These are phyloP conservation scores for Polypedilum vanderplanki DNA, from an alignment of 1,140 invertebrate genomes.

Conservation along the genomic window DNA sequence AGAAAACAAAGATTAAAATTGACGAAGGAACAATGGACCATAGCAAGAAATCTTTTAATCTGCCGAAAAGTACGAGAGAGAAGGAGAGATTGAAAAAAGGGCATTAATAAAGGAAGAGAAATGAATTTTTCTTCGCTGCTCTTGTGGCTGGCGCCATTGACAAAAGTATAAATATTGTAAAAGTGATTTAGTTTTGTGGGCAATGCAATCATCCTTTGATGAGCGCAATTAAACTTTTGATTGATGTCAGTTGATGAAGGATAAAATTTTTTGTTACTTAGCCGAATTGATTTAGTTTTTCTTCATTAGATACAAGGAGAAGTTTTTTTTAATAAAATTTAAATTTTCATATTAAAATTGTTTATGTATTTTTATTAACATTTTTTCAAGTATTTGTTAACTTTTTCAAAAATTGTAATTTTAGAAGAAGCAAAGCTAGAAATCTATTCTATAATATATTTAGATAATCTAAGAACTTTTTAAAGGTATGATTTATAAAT, in stretches of 20 bases:
- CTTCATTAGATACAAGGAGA: too few relatives aligned
- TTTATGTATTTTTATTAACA: too few relatives aligned
- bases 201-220: background rate
- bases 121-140: background rate
- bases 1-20: slow-evolving; percentile 14
- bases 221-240: slow-evolving; percentile 2
- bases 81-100: background rate
- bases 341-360: too few relatives aligned
- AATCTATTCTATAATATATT: too few relatives aligned
- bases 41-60: slow-evolving; percentile 23
- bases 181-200: slow-evolving; percentile 17
- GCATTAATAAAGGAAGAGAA: background rate
- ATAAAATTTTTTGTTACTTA: background rate
- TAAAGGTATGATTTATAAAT: too few relatives aligned
- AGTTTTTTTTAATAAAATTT: too few relatives aligned
- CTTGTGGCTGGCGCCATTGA: slow-evolving; percentile 15
- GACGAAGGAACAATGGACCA: slow-evolving; percentile 1
- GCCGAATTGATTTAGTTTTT: too few relatives aligned
- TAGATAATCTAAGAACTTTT: too few relatives aligned
- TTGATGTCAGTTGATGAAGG: slow-evolving; percentile 7
- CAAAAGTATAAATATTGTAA: background rate
- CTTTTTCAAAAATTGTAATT: too few relatives aligned
- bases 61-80: too few relatives aligned
- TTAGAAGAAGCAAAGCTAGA: too few relatives aligned
- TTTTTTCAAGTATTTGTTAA: too few relatives aligned